Evolutionary conservation across 2,113 vertebrate species (phyloP), one percentile per base, ranked within the genome.

Genomic region (Emydura subglobosa): DNA sequence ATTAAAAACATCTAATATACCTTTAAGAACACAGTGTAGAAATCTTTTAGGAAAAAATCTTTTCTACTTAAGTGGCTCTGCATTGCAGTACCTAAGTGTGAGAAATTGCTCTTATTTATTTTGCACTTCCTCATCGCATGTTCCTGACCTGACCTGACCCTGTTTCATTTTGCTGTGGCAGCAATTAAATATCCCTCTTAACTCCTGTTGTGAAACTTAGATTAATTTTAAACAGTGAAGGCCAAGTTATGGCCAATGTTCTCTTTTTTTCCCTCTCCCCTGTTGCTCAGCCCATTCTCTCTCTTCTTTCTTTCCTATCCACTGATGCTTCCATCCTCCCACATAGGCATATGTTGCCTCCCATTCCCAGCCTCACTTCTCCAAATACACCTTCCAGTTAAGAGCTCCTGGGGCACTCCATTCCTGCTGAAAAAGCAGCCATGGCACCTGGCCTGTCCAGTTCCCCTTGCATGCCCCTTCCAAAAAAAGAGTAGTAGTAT

Each of bases 51-150:
- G 65, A 72, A 22, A 72, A 39, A 10, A 39, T 39, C 1, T 72
- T 72, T 34, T 51, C 19, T 93, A 85, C 83, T 42, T 82, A 16
- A 1, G 5, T 86, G 87, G 88, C 42, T 84, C 61, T 68, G 81
- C 82, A 72, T 25, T 39, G 6, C 78, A 92, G 55, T 11, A 5
- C 79, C 50, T 59, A 31, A 12, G 31, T 53, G 10, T 1, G 3
- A 85, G 47, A 68, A 54, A 81, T 90, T 88, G 57, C 50, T 93
- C 6, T 29, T 80, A 90, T 6, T 92, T 59, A 85, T 88, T 85
- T 88, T 88, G 81, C 22, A 34, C 53, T 86, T 88, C 87, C 9
- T 85, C 39, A 85, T 31, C 25, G 90, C 7, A 12, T 83, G 50
- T 72, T 89, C 82, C 53, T 90, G 44, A 10, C 25, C 89, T 89